Evolutionary conservation across 2,888 invertebrate species (phyloP), one percentile per base, ranked within the genome.

Genomic region (Xylocampa areola): DNA sequence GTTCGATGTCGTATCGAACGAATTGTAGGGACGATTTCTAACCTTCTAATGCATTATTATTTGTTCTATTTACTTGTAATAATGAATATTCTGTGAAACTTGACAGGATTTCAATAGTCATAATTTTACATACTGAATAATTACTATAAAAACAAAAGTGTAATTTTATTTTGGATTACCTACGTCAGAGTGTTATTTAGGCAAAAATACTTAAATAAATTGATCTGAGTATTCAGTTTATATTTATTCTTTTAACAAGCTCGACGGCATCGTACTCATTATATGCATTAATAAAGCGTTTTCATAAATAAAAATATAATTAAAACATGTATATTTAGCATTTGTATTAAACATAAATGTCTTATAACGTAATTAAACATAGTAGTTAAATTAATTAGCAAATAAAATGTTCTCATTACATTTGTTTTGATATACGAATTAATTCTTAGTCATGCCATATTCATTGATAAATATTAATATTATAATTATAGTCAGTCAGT

Each of bases 401-500:
- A 45, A 27, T 44, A 5, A 29, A 11, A 23, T 5, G 7, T 36
- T n/a, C 23, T 13, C 7, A 29, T 51, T 19, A 27, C 8, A 29
- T 29, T 21, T 8, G 4, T 44, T 51, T 50, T 25, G 5, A 19
- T 11, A 1, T 27, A 35, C 8, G 1, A 21, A 39, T 51, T 2
- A 14, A 4, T 25, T 41, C 2, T 16, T 16, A 4, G 14, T 13
- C 8, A 39, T 8, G 14, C 14, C 14, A 29, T 2, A 8, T 13
- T 41, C 3, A 11, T 41, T 35, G 19, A 35, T 41, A 29, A 30
- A n/a, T n/a, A n/a, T n/a, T n/a, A n/a, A n/a, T n/a, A n/a, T 4
- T n/a, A 14, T 19, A 14, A 55, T 51, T 23, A 17, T 17, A 11
- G 17, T 47, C n/a, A 13, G 17, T 47, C 36, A 6, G 8, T 17